Evolutionary conservation across 23 tunicate species (phyloP), one percentile per base, ranked within the genome.

Genomic region (Ciona savignyi): DNA sequence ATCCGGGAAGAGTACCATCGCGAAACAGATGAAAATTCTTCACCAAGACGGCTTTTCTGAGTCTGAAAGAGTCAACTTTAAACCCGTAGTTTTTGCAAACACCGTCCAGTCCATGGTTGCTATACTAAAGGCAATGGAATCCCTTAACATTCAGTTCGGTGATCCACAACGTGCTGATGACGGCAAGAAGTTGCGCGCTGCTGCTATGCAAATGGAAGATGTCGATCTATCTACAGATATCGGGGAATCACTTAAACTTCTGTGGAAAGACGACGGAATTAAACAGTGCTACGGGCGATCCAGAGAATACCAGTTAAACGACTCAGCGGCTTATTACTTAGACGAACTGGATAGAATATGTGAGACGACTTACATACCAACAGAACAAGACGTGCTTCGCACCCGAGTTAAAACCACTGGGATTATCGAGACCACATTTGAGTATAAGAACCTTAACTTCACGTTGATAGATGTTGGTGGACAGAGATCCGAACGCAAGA

Each of bases 401-500:
- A 75, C 87, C 19, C 34, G 93, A 62, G 93, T 86, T 0, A 86
- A 86, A 29, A 86, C 93, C 22, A 86, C 93, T 23, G 93, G 93
- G 21, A 86, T 86, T 49, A 76, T 86, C 76, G 86, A 86, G 49
- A 81, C 86, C 11, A 84, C 79, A 24, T 86, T 86, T 29, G 86
- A 86, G 71, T 86, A 82, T 35, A 86, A 86, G 60, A 67, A 81
- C 25, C 67, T 86, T 48, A 84, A 81, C 63, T 86, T 85, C 28
- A 85, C 78, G 22, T 63, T 85, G 66, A 79, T 86, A 24, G 93
- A 86, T 34, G 93, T 86, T 30, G 93, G 93, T n/a, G 93, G 93
- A 0, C 81, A 74, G 62, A 48, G 93, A 30, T 86, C 94, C 21
- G 93, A 86, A 49, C 66, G 93, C 4, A 86, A 86, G 34, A 86